These are phyloP conservation scores for Parotocinclus haroldoi DNA, from an alignment of 2,797 vertebrate species.

Conservation along the genomic window DNA sequence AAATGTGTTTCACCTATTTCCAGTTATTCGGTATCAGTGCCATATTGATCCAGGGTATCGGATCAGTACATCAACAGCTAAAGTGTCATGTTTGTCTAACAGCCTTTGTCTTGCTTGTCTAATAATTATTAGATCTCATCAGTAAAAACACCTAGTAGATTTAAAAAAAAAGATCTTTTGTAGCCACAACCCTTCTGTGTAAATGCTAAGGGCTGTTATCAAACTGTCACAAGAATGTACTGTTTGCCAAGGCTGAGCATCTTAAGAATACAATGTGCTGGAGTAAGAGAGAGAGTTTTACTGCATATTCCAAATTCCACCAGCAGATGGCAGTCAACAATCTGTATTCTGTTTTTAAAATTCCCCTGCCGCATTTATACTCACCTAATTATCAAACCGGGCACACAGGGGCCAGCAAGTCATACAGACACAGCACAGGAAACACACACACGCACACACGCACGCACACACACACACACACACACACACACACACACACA, in stretches of 20 bases:
- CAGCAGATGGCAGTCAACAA: constrained; percentile 48
- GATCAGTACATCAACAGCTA: too few species aligned
- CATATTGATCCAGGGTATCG: too few species aligned
- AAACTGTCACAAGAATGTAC: constrained; percentile 28
- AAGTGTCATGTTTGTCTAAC: too few species aligned
- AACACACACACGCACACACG: constrained; percentile 37
- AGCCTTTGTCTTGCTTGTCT: too few species aligned
- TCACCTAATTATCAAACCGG: constrained; percentile 47
- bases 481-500: constrained; percentile 34
- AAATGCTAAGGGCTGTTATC: constrained; percentile 39
- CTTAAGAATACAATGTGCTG: constrained; percentile 15
- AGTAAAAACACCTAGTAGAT: not conserved
- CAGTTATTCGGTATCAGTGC: too few species aligned
- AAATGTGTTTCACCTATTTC: too few species aligned
- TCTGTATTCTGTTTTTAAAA: constrained; percentile 20
- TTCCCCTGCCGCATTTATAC: constrained; percentile 27
- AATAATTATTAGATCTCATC: not conserved
- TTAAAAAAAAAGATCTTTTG: too few species aligned
- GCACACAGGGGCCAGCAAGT: constrained; percentile 34
- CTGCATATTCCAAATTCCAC: constrained; percentile 3
- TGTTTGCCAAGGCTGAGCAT: constrained; percentile 28
- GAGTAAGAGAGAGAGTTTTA: constrained; percentile 7
- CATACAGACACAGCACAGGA: constrained; percentile 42
- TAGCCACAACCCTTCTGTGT: constrained; percentile 2
- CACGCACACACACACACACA: constrained; percentile 30